A percentile compares a stretch with the other conserved stretches of the same genome.
These are phyloP conservation scores for Epizoanthus illoricatus DNA, from an alignment of 92 coral and sea anemone genomes.

Conservation along the genomic window DNA sequence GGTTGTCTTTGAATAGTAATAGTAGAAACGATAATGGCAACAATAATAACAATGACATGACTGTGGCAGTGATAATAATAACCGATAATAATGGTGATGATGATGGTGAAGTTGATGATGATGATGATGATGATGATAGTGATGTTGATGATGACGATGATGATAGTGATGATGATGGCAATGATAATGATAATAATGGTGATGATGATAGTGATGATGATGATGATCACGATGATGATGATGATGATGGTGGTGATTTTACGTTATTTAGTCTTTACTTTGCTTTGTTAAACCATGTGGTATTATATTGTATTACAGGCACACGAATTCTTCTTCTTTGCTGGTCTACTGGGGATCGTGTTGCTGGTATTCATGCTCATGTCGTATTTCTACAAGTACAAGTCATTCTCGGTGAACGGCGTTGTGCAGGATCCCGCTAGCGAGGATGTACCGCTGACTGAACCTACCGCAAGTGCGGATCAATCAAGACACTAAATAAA, in stretches of 20 bases:
- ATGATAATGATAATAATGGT: too few species aligned
- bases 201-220: too few species aligned
- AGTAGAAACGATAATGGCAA: too few species aligned
- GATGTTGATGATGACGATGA: too few species aligned
- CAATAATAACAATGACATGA: too few species aligned
- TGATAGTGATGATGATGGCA: too few species aligned
- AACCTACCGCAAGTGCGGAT: constrained; percentile 19
- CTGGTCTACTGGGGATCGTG: constrained; percentile 83
- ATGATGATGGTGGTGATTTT: background rate
- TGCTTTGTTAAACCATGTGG: background rate
- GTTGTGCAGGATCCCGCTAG: constrained; percentile 42
- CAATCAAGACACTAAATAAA: background rate
- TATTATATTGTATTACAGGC: constrained; percentile 59
- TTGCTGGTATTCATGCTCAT: constrained; percentile 73
- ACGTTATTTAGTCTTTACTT: background rate
- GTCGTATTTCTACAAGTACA: constrained; percentile 91
- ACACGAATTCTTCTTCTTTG: constrained; percentile 92
- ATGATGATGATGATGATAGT: too few species aligned
- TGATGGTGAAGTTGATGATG: too few species aligned
- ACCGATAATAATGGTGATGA: too few species aligned
- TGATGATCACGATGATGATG: too few species aligned
- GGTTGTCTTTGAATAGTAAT: too few species aligned
- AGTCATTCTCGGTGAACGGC: constrained; percentile 69
- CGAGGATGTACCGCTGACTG: constrained; percentile 50
- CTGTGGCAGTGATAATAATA: too few species aligned